Evolutionary conservation across 2,888 invertebrate genomes (phyloP).

Genomic region (Eupithecia tripunctaria): DNA sequence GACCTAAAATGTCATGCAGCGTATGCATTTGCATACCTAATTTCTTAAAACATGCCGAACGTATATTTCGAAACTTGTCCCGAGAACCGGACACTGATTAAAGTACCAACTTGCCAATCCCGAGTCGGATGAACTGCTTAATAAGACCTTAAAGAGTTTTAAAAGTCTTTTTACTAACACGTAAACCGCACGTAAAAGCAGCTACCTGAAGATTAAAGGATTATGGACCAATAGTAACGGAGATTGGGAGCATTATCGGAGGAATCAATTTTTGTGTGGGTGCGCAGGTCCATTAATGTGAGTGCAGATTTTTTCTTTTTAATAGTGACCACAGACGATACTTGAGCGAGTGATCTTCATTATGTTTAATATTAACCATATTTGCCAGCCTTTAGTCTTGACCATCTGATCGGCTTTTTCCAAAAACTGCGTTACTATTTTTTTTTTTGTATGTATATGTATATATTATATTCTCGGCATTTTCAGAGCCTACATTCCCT

Average conservation of each 20-base stretch:
- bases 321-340: constrained; percentile 17
- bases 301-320: constrained; percentile 32
- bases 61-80: constrained; percentile 50
- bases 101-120: constrained; percentile 48
- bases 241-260: constrained; percentile 4
- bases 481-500: background rate
- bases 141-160: constrained; percentile 44
- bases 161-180: constrained; percentile 53
- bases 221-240: constrained; percentile 15
- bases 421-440: background rate
- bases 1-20: constrained; percentile 16
- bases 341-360: background rate
- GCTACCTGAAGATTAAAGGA: constrained; percentile 3
- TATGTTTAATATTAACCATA: background rate
- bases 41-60: constrained; percentile 48
- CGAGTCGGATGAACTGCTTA: constrained; percentile 45
- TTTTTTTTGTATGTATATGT: too few relatives aligned
- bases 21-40: constrained; percentile 35
- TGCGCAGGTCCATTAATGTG: constrained; percentile 19
- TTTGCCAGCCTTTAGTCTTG: background rate
- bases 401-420: background rate
- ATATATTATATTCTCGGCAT: background rate
- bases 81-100: constrained; percentile 53
- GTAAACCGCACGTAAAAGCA: constrained; percentile 40
- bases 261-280: constrained; percentile 17